Evolutionary conservation across 2,113 vertebrate species (phyloP), one percentile per base, ranked within the genome.

Genomic region (Poeciliopsis retropinna): DNA sequence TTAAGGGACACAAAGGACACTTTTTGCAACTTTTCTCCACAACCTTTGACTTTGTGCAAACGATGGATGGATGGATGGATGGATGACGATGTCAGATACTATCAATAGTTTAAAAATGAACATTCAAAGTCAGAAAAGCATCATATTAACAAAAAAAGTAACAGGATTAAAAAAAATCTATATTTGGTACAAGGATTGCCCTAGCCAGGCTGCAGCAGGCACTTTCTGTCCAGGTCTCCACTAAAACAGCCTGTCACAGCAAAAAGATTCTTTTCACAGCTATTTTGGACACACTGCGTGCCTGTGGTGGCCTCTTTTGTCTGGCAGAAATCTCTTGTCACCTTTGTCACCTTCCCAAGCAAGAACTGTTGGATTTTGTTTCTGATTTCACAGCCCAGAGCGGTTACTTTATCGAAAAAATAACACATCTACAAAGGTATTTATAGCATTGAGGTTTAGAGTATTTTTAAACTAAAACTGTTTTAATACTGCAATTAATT

Each of bases 251-350:
- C 87, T 85, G 78, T 60, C 74, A 75, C 64, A 69, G 73, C n/a
- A 73, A 70, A 88, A 89, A 81, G 81, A 77, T 85, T 80, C 83
- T 72, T 87, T 89, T 84, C 2, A 22, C 65, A 72, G 79, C 88
- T 88, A 85, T 91, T 92, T 89, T 75, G 57, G 57, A 89, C 79
- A 64, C 65, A 0, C 74, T 76, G 70, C 19, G 27, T 81, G 85
- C 87, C 85, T 0, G 9, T 47, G 72, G 80, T 78, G 78, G 89
- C 75, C 66, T 75, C 82, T 91, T 41, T 91, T 91, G 88, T 91
- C 85, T 78, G 82, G 65, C 74, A 67, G 78, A 65, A 85, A 85
- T 90, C 80, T 73, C 82, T 85, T 88, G 89, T 89, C 91, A 89
- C 87, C 79, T 81, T 70, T 84, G 76, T 88, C 89, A 87, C 80